Base-by-base conservation (phyloP, 2,888 invertebrate species). In the Ditula angustiorana region DNA sequence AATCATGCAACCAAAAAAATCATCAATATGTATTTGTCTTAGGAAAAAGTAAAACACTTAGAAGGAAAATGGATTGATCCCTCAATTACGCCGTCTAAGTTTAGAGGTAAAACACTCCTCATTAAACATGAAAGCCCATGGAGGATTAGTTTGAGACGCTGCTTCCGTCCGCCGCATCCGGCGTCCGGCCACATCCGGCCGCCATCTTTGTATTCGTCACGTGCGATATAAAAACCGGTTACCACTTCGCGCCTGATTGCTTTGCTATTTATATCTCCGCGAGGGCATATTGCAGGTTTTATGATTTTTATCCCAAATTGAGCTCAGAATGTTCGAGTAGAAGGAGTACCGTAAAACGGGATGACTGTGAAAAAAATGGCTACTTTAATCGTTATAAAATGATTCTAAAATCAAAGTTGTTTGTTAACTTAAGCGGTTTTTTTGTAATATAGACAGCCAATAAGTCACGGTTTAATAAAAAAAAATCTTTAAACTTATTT, bases 171-270 rank as follows among this genome's bases (percentile, higher is more conserved):
- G 47, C 24, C 24, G 26, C 33, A 30, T 55, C 61, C 62, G 52
- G 63, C 59, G 52, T 47, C 60, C 55, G 60, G 59, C 33, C 52
- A 41, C 49, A 49, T 59, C 52, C 65, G 63, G 23, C 13, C 19
- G 41, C 60, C 58, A 60, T 65, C 49, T 59, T 65, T 65, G 64
- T 65, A 49, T 58, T 52, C 28, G 56, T 37, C 65, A 61, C 65
- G 65, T 60, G 30, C 55, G 47, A 60, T 47, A 59, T 55, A 60
- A 66, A 65, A 64, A 63, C 44, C 46, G 46, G 58, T 47, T 59
- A 8, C 26, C 46, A 58, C 52, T 59, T 59, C 28, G 33, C 52
- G 37, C 26, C 21, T 37, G 64, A 64, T 64, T 64, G 64, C 64
- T 46, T 23, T 21, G 37, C 47, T 64, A 52, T 63, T 58, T 63